phyloP scores from a whole-genome alignment of 2,888 invertebrate species.

The Scaptomyza cyrtandrae region DNA sequence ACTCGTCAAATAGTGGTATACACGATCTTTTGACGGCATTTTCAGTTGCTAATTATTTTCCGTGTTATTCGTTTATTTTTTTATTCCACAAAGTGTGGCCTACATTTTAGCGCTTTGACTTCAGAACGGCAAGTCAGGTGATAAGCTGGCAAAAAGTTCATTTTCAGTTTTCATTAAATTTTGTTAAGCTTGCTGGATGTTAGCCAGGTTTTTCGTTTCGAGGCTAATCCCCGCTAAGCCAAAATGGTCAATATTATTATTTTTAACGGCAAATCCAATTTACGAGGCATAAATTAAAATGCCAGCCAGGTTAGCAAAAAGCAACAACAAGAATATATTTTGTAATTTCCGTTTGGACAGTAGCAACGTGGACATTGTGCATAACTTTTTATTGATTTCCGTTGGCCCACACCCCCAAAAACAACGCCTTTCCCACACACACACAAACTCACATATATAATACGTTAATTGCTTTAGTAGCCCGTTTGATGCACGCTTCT shows the following conservation, averaged over 20 bases:
- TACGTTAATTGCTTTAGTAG: slow-evolving; percentile 74
- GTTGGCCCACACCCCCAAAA: slow-evolving; percentile 30
- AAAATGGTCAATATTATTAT: slow-evolving; percentile 53
- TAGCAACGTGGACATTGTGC: slow-evolving; percentile 10
- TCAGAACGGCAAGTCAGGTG: slow-evolving; percentile 7
- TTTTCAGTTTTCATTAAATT: slow-evolving; percentile 41
- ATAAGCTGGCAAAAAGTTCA: slow-evolving; percentile 34
- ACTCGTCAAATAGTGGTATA: slow-evolving; percentile 2
- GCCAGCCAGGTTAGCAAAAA: slow-evolving; percentile 19
- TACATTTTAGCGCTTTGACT: slow-evolving; percentile 54
- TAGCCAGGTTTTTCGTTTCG: slow-evolving; percentile 20
- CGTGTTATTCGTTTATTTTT: not conserved
- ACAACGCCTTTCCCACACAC: slow-evolving; percentile 24
- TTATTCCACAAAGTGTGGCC: slow-evolving; percentile 46
- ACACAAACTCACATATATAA: slow-evolving; percentile 24
- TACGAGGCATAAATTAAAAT: slow-evolving; percentile 64
- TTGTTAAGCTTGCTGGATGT: slow-evolving; percentile 22
- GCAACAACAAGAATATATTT: slow-evolving; percentile 47
- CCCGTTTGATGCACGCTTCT: slow-evolving; percentile 58
- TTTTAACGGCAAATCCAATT: slow-evolving; percentile 69
- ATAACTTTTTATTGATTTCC: slow-evolving; percentile 58
- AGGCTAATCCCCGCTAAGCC: slow-evolving; percentile 70
- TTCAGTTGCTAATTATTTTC: slow-evolving; percentile 36
- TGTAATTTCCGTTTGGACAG: slow-evolving; percentile 66
- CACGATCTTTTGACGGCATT: slow-evolving; percentile 20